Base-by-base conservation (phyloP, 2,888 invertebrate genomes). In the Drosophila fungiperda region DNA sequence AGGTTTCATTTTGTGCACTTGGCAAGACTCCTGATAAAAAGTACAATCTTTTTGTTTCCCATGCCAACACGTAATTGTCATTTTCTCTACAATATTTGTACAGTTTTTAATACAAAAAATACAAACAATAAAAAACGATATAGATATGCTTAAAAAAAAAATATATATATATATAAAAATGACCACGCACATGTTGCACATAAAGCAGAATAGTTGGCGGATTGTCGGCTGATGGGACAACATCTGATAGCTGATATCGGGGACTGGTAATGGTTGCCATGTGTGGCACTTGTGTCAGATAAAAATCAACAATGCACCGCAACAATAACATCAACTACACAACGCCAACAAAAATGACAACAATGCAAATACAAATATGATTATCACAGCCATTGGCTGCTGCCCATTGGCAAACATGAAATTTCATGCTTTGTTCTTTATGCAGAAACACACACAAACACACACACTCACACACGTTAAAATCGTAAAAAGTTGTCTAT, bases 261-360 rank as follows among this genome's bases (percentile, higher is more conserved):
- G 26, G 55, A 49, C 48, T 57, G 40, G 55, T 67, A 64, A 57
- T 59, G 60, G 52, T 29, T 69, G 68, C 20, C 20, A 63, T 66
- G 50, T 68, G 63, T 52, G 48, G 53, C 69, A 67, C 61, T 71
- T 76, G 68, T 64, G 63, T 55, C 61, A 76, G 83, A 82, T 81
- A 82, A 72, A 76, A 73, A 80, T 81, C 76, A 80, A 74, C 80
- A 82, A 62, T 57, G 50, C 70, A 73, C 76, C 70, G 48, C 73
- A 82, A 72, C 82, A 74, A 72, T 68, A 69, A 77, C 74, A 75
- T 64, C 68, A 71, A 67, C 67, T 64, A 57, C 61, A 73, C 62
- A 68, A 68, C 54, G 42, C 40, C 67, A 69, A 73, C 68, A 69
- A 64, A 52, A 70, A 67, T 57, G 68, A 78, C 68, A 69, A 69